These are phyloP conservation scores for Salpingus planirostris DNA, from an alignment of 2,888 invertebrate species.

Conservation along the genomic window DNA sequence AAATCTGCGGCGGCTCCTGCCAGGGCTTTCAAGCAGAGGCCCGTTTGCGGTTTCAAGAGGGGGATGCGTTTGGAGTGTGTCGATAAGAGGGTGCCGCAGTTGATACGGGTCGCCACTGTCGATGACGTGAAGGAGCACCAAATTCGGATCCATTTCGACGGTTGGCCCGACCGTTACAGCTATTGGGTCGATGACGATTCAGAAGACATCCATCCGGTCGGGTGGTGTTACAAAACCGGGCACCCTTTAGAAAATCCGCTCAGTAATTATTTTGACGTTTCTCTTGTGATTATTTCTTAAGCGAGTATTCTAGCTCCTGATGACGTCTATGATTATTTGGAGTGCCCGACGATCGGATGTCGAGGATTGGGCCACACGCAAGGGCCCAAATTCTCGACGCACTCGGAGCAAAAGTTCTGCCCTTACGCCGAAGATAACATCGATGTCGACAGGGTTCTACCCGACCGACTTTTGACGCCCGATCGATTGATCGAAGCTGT, in stretches of 20 bases:
- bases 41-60: conserved; percentile 67
- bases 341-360: conserved; percentile 80
- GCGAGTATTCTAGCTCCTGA: conserved; percentile 47
- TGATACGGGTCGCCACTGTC: conserved; percentile 80
- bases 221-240: conserved; percentile 84
- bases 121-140: conserved; percentile 67
- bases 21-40: conserved; percentile 71
- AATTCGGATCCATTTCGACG: conserved; percentile 75
- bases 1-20: conserved; percentile 68
- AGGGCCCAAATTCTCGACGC: conserved; percentile 66
- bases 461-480: conserved; percentile 46
- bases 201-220: conserved; percentile 82
- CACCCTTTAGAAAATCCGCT: conserved; percentile 81
- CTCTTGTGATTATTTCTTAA: background rate
- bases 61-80: conserved; percentile 87
- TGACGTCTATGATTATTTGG: conserved; percentile 51
- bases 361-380: conserved; percentile 82
- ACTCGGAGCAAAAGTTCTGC: conserved; percentile 63
- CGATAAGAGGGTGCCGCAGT: conserved; percentile 69
- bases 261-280: conserved; percentile 42
- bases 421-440: conserved; percentile 61
- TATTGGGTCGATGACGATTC: conserved; percentile 89
- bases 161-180: conserved; percentile 76
- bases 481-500: conserved; percentile 37
- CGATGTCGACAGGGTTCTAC: conserved; percentile 41